These are phyloP conservation scores for Holotrichia oblita DNA, from an alignment of 1,140 invertebrate genomes.

Conservation along the genomic window DNA sequence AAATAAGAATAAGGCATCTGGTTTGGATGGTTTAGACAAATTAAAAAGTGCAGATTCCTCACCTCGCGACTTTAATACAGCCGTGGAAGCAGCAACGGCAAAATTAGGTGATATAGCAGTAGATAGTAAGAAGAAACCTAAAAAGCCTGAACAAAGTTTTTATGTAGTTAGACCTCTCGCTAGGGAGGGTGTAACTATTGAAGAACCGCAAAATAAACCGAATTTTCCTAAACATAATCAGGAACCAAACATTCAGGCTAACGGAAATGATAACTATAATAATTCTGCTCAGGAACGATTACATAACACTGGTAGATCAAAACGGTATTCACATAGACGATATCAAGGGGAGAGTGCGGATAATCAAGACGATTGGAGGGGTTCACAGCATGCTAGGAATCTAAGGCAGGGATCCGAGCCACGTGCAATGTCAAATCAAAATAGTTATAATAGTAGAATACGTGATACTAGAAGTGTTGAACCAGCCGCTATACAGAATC, in stretches of 20 bases:
- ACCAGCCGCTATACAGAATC: slow-evolving; percentile 54
- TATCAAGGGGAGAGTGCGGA: slow-evolving; percentile 57
- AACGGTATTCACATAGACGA: slow-evolving; percentile 56
- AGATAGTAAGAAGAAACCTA: slow-evolving; percentile 60
- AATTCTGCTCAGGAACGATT: slow-evolving; percentile 14
- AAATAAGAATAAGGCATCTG: slow-evolving; percentile 37
- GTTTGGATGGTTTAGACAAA: slow-evolving; percentile 40
- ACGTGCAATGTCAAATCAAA: slow-evolving; percentile 50
- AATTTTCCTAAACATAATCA: slow-evolving; percentile 40
- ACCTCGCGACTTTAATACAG: slow-evolving; percentile 41
- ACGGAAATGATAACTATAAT: slow-evolving; percentile 27
- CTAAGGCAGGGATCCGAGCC: slow-evolving; percentile 65
- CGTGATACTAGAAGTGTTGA: slow-evolving; percentile 67
- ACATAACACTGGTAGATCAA: slow-evolving; percentile 40
- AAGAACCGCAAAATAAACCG: slow-evolving; percentile 37
- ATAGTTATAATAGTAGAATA: slow-evolving; percentile 57
- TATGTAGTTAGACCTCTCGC: slow-evolving; percentile 67
- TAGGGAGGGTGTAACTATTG: slow-evolving; percentile 60
- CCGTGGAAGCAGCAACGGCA: slow-evolving; percentile 37
- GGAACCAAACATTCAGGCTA: slow-evolving; percentile 37
- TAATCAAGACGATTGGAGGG: slow-evolving; percentile 60
- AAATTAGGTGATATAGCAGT: slow-evolving; percentile 51
- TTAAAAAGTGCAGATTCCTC: slow-evolving; percentile 48
- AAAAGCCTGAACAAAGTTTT: slow-evolving; percentile 66
- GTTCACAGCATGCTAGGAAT: slow-evolving; percentile 60